Evolutionary conservation across 2,888 invertebrate genomes (phyloP), one percentile per base, ranked within the genome.

Genomic region (Prenolepis imparis): DNA sequence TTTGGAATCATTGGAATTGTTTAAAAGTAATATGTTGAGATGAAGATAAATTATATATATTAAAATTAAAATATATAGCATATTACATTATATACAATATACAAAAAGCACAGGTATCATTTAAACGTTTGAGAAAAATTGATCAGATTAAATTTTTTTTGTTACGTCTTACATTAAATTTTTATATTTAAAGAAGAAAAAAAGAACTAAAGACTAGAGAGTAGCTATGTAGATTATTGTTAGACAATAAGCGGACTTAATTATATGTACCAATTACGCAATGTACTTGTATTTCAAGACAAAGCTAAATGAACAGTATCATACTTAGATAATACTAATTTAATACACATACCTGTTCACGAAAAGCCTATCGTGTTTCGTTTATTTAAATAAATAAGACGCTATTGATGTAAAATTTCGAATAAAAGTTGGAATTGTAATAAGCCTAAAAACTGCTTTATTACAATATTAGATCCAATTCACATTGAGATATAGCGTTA

Each of bases 361-460:
- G 36, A 73, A 44, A 78, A 78, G 77, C 70, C 73, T 80, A 77
- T 84, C 59, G 73, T 64, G 82, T 82, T 83, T 85, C 68, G 75
- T 82, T 82, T 86, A 84, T 83, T 83, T 87, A 86, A 87, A 80
- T 78, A 83, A 89, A 88, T 83, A 88, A 86, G 67, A 86, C 81
- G 84, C 88, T 88, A 88, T 86, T 74, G 67, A 90, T 90, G 86
- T 89, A 89, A 91, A 89, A 88, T 88, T 85, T 52, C 80, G 77
- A 89, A 88, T 86, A 85, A 85, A 90, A 86, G 89, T 88, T 91
- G 90, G 92, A 91, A 91, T 89, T 91, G 90, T 92, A 91, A 91
- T 89, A 89, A 87, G 90, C 89, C 86, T 88, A 91, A 57, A 52
- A 91, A 92, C 91, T 92, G 92, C 91, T 92, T 91, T 91, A 90